Percentiles rank a stretch among this genome's conserved stretches.
Evolutionary conservation across 2,888 invertebrate genomes (phyloP).

Genomic region (Sesamia inferens): DNA sequence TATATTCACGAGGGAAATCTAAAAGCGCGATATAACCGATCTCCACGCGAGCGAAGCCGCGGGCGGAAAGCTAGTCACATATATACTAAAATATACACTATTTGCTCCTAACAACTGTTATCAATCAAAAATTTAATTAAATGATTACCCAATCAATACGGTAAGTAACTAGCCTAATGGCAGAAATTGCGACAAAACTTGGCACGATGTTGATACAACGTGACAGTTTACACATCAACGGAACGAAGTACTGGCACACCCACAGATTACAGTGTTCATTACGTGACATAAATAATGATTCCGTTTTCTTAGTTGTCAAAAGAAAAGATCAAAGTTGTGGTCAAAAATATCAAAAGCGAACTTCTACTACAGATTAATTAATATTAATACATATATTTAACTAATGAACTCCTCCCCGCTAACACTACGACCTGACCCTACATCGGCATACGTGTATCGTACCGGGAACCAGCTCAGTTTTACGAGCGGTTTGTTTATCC

Average conservation of each 20-base stretch:
- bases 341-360: neutral
- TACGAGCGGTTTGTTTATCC: slow-evolving; percentile 71
- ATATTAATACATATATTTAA: too few species aligned
- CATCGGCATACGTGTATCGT: slow-evolving; percentile 49
- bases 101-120: neutral
- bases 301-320: neutral
- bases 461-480: slow-evolving; percentile 64
- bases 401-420: slow-evolving; percentile 38
- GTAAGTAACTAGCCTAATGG: neutral
- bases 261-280: neutral
- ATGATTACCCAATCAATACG: slow-evolving; percentile 6
- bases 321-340: neutral
- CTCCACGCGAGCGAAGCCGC: too few species aligned
- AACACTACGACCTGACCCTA: slow-evolving; percentile 31
- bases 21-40: too few species aligned
- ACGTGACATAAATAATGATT: neutral
- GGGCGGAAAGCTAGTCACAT: too few species aligned
- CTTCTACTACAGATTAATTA: slow-evolving; percentile 1
- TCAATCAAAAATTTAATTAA: neutral
- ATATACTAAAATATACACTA: neutral
- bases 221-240: neutral
- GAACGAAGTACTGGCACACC: neutral
- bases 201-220: neutral
- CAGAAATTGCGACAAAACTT: slow-evolving; percentile 11
- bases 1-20: too few species aligned